Conservation (phyloP, 1,140 invertebrate genomes). For the Glossosoma conforme region DNA sequence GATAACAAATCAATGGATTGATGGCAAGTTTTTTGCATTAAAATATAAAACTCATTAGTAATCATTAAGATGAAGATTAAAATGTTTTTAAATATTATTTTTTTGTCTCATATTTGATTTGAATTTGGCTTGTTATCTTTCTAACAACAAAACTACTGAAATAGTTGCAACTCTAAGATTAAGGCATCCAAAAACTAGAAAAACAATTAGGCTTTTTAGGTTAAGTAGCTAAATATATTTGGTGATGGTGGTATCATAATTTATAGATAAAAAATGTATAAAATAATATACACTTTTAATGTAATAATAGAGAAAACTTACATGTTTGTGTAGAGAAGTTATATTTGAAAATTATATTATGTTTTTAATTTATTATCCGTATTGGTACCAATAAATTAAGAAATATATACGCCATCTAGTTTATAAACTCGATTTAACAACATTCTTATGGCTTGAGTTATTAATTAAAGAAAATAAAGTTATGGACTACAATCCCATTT, state of each 20-base stretch:
- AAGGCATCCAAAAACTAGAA: conserved; percentile 3
- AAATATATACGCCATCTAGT: no score
- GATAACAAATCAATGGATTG: no score
- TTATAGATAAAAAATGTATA: conserved; percentile 10
- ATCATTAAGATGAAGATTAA: neutral
- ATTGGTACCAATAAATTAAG: no score
- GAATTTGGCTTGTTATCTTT: neutral
- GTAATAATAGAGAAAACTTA: conserved; percentile 23
- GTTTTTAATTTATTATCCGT: no score
- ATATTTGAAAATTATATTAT: conserved; percentile 24
- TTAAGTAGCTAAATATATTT: conserved; percentile 21
- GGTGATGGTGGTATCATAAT: conserved; percentile 14
- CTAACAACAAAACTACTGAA: neutral
- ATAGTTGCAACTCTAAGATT: no score
- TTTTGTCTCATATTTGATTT: neutral
- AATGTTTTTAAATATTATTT: neutral
- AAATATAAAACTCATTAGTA: neutral
- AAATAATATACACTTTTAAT: conserved; percentile 9
- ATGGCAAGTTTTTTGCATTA: no score
- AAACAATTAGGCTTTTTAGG: conserved; percentile 16
- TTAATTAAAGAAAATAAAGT: no score
- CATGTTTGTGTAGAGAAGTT: conserved; percentile 29
- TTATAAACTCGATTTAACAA: no score
- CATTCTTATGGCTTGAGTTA: no score
- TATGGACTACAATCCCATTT: no score